A percentile compares a stretch with the other conserved stretches of the same genome.
Conservation (phyloP, 2,888 invertebrate species). For the Kuschelorhynchus macadamiae region DNA sequence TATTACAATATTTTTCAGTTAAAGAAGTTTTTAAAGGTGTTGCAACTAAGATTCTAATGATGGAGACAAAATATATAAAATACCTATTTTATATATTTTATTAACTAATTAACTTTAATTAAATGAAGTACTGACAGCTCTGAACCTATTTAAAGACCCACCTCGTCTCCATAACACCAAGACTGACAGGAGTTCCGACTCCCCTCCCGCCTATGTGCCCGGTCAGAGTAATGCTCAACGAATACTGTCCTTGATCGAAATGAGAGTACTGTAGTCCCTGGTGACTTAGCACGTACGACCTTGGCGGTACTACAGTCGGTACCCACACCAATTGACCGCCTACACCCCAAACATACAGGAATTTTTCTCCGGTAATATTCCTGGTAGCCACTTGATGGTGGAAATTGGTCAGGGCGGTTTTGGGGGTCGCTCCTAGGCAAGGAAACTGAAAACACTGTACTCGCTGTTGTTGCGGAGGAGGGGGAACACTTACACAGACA, state of each 20-base stretch:
- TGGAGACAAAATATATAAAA: no score
- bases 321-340: constrained; percentile 42
- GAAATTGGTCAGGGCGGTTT: neutral
- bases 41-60: no score
- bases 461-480: no score
- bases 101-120: no score
- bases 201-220: constrained; percentile 36
- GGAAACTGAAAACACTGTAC: constrained; percentile 42
- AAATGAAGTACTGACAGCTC: no score
- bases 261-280: constrained; percentile 40
- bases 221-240: constrained; percentile 39
- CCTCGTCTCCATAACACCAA: constrained; percentile 49
- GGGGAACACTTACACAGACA: constrained; percentile 38
- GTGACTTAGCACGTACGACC: constrained; percentile 22
- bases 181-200: constrained; percentile 42
- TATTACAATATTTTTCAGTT: no score
- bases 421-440: constrained; percentile 29
- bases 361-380: constrained; percentile 9
- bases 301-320: constrained; percentile 33
- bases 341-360: constrained; percentile 45
- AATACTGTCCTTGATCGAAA: constrained; percentile 45
- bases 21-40: no score
- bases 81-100: no score
- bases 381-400: neutral
- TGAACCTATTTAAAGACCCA: constrained; percentile 18